These are phyloP conservation scores for Eupleurogrammus muticus DNA, from an alignment of 2,797 vertebrate species.

Conservation along the genomic window DNA sequence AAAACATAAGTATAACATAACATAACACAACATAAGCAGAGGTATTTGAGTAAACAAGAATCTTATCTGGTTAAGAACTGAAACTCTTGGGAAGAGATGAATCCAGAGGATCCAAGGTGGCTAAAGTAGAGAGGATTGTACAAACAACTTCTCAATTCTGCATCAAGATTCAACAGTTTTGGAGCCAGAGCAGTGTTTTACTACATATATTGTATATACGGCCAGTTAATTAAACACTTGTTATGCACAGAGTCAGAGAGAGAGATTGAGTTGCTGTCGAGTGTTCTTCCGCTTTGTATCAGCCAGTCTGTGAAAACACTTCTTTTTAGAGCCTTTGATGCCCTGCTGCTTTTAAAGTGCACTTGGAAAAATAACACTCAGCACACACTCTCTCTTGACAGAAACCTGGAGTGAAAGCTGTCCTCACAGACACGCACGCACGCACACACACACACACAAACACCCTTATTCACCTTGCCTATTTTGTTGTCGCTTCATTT, in stretches of 20 bases:
- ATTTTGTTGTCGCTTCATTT: slow-evolving; percentile 35
- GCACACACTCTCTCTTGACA: slow-evolving; percentile 59
- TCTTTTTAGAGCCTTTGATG: slow-evolving; percentile 62
- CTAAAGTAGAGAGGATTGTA: no score
- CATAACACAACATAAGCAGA: no score
- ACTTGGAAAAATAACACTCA: slow-evolving; percentile 67
- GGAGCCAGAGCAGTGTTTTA: no score
- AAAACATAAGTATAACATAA: no score
- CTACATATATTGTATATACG: no score
- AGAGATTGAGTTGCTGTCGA: slow-evolving; percentile 23
- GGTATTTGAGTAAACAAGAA: no score
- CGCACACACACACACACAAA: slow-evolving; percentile 8
- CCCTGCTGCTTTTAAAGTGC: slow-evolving; percentile 68
- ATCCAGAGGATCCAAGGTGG: no score
- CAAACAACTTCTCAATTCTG: no score
- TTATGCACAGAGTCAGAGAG: slow-evolving; percentile 16
- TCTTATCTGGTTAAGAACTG: no score
- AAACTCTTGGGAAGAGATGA: no score
- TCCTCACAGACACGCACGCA: slow-evolving; percentile 34
- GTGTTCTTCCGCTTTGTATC: slow-evolving; percentile 61
- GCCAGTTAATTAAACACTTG: slow-evolving; percentile 10
- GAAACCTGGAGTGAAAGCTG: slow-evolving; percentile 54
- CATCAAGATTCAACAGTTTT: no score
- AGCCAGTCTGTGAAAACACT: slow-evolving; percentile 62
- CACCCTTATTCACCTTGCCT: slow-evolving; percentile 4